These are phyloP conservation scores for Cirrhinus molitorella DNA, from an alignment of 2,797 vertebrate species.

Conservation along the genomic window DNA sequence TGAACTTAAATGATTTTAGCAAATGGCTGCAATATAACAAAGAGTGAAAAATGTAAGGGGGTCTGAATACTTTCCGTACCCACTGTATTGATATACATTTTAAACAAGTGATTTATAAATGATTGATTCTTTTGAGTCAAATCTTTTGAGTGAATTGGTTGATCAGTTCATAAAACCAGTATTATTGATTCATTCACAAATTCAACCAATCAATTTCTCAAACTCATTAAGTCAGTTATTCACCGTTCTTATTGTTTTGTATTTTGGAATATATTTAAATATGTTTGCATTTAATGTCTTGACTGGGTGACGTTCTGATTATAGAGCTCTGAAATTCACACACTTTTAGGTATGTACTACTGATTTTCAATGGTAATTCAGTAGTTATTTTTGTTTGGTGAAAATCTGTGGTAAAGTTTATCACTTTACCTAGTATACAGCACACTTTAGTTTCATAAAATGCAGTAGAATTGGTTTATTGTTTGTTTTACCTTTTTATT, in stretches of 20 bases:
- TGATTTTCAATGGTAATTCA: no score
- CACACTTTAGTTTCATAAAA: no score
- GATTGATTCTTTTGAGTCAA: background rate
- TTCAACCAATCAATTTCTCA: background rate
- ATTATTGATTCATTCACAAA: background rate
- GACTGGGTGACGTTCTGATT: conserved; percentile 24
- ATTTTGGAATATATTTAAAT: background rate
- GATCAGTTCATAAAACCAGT: background rate
- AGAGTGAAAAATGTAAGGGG: no score
- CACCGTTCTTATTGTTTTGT: background rate
- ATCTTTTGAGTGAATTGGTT: no score
- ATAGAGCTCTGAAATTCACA: conserved; percentile 39
- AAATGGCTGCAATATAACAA: no score
- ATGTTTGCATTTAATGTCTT: conserved; percentile 41
- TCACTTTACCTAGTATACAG: no score
- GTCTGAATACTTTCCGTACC: no score
- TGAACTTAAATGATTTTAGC: no score
- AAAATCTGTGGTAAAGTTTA: no score
- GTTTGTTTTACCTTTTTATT: no score
- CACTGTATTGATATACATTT: background rate
- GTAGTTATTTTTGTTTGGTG: no score
- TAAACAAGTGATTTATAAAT: background rate
- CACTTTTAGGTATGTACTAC: conserved; percentile 24
- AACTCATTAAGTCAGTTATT: background rate
- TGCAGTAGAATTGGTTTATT: no score